Percentiles rank a stretch among this genome's conserved stretches.
Conservation (phyloP, 2,888 invertebrate species). For the Chromoteleia sp. region DNA sequence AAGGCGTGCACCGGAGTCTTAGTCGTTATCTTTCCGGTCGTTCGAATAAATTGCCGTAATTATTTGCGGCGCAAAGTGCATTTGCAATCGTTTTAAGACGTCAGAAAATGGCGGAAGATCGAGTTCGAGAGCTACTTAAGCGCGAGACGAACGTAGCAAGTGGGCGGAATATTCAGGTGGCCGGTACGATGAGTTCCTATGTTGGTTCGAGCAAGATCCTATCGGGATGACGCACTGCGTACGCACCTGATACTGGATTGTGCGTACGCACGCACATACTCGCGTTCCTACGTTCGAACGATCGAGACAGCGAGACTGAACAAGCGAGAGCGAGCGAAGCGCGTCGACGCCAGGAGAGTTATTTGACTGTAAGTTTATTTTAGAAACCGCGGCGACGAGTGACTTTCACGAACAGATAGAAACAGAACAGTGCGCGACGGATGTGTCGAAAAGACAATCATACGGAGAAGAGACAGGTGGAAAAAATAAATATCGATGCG, state of each 20-base stretch:
- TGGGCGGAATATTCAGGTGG: slow-evolving; percentile 81
- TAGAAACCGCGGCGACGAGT: slow-evolving; percentile 75
- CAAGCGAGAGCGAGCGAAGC: slow-evolving; percentile 62
- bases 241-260: slow-evolving; percentile 82
- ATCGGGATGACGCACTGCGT: slow-evolving; percentile 84
- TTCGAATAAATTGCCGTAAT: slow-evolving; percentile 72
- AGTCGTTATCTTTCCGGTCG: slow-evolving; percentile 72
- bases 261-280: slow-evolving; percentile 71
- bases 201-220: slow-evolving; percentile 77
- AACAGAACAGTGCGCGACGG: slow-evolving; percentile 31
- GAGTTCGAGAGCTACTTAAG: slow-evolving; percentile 71
- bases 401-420: slow-evolving; percentile 60
- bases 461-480: slow-evolving; percentile 48
- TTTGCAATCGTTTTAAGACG: slow-evolving; percentile 72
- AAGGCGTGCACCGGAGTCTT: slow-evolving; percentile 66
- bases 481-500: slow-evolving; percentile 55
- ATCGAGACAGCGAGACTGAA: slow-evolving; percentile 9
- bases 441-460: slow-evolving; percentile 60
- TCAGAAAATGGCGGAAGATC: slow-evolving; percentile 72
- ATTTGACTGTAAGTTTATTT: slow-evolving; percentile 80
- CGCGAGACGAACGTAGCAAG: slow-evolving; percentile 72
- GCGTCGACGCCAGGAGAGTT: slow-evolving; percentile 73
- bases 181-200: slow-evolving; percentile 68
- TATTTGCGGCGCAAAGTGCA: slow-evolving; percentile 72
- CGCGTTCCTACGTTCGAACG: slow-evolving; percentile 23